Evolutionary conservation across 2,888 invertebrate genomes (phyloP).

Genomic region (Mythimna pallens): DNA sequence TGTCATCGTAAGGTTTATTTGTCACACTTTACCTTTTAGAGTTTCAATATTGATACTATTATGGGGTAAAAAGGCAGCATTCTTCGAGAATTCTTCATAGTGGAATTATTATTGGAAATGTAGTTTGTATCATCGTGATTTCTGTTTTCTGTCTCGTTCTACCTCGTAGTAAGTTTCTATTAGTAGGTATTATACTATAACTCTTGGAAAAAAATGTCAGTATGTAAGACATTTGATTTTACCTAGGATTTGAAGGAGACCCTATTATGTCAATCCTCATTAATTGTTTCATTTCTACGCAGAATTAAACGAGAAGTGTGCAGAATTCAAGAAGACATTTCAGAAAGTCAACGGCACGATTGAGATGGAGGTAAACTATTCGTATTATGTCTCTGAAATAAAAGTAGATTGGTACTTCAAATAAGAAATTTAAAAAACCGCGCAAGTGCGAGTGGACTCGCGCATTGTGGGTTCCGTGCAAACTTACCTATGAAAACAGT

Average conservation of each 20-base stretch:
- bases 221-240: too few species aligned
- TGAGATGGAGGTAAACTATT: slow-evolving; percentile 81
- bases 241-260: neutral
- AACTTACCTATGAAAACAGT: too few species aligned
- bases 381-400: neutral
- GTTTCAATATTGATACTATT: neutral
- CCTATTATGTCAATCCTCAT: neutral
- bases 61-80: neutral
- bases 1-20: neutral
- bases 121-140: too few species aligned
- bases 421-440: neutral
- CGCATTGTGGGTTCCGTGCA: too few species aligned
- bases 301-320: slow-evolving; percentile 86
- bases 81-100: too few species aligned
- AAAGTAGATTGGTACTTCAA: neutral
- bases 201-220: too few species aligned
- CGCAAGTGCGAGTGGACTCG: too few species aligned
- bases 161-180: too few species aligned
- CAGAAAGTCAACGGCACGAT: slow-evolving; percentile 77
- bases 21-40: neutral
- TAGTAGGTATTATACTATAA: too few species aligned
- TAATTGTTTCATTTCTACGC: slow-evolving; percentile 40
- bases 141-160: too few species aligned
- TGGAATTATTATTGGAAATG: too few species aligned
- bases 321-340: slow-evolving; percentile 83